phyloP scores from a whole-genome alignment of 2,113 vertebrate species.

The Calyptomena viridis region DNA sequence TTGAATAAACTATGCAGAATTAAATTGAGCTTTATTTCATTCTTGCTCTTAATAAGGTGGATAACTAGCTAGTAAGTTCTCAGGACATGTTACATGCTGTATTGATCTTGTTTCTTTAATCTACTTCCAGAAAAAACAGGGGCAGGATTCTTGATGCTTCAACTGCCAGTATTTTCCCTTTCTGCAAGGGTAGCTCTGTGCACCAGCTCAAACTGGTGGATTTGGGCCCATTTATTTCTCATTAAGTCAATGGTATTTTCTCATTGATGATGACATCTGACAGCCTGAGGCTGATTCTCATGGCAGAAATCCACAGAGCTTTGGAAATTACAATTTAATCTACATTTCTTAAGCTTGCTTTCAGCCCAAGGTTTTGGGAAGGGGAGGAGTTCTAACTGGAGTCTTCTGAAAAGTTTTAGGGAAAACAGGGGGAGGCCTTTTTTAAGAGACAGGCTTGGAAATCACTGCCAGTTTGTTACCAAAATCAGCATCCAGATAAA shows the following conservation, averaged over 20 bases:
- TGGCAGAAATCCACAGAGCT: background rate
- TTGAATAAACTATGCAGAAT: slow-evolving; percentile 50
- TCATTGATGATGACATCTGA: background rate
- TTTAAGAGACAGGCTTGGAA: fast-evolving
- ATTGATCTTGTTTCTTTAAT: slow-evolving; percentile 50
- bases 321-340: background rate
- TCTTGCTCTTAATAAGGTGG: slow-evolving; percentile 54
- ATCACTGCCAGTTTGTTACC: background rate
- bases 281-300: background rate
- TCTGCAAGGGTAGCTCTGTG: background rate
- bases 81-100: slow-evolving; percentile 35
- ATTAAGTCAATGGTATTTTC: background rate
- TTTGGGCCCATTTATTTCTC: background rate
- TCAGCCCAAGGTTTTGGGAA: background rate
- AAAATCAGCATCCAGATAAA: background rate
- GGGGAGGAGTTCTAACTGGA: background rate
- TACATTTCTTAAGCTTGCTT: background rate
- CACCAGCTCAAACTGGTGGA: background rate
- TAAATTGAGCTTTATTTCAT: slow-evolving; percentile 54
- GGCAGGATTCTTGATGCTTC: background rate
- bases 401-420: background rate
- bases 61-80: slow-evolving; percentile 53
- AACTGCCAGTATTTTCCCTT: background rate
- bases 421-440: background rate
- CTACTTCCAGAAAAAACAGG: background rate